Base-by-base conservation (phyloP, 1,140 invertebrate genomes). In the Drosophila nebulosa region DNA sequence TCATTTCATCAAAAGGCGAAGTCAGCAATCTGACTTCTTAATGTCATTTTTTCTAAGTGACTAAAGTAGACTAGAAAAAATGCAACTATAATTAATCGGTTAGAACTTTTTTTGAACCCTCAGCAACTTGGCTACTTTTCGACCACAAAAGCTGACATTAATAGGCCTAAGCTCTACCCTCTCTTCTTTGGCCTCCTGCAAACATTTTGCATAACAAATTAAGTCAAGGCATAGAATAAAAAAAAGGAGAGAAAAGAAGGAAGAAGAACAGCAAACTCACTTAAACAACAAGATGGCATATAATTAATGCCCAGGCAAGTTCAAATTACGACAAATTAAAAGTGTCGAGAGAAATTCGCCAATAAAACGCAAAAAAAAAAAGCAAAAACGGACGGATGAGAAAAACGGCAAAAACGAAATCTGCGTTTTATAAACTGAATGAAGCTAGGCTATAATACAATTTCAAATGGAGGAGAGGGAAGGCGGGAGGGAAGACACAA, bases 391-490 rank as follows among this genome's bases (percentile, higher is more conserved):
- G 12, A 32, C 26, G 26, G 21, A 53, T 26, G 36, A 1, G 6
- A 21, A 12, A 32, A 68, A 62, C 67, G 55, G 39, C 6, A 32
- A 59, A 50, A 10, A 24, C 52, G 35, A 72, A 78, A 75, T 64
- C 63, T 42, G 42, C 50, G 74, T 70, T 62, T 80, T 81, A 74
- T 77, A 76, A 73, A 79, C 81, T 84, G 81, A 85, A 81, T 74
- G 81, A 78, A 85, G 81, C 74, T 21, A 71, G 71, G 70, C 78
- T 75, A 75, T 78, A 78, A 88, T 78, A 83, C 75, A 81, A 86
- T 86, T 88, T 86, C 55, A 88, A 62, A 21, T 46, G 16, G 16
- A 3, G 39, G 39, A n/a, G 39, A 46, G n/a, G n/a, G n/a, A 46
- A 9, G 39, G 18, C 14, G 14, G 36, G 30, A 3, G 35, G 35